A percentile compares a stretch with the other conserved stretches of the same genome.
phyloP scores from a whole-genome alignment of 2,113 vertebrate species.

The Lepus timidus region DNA sequence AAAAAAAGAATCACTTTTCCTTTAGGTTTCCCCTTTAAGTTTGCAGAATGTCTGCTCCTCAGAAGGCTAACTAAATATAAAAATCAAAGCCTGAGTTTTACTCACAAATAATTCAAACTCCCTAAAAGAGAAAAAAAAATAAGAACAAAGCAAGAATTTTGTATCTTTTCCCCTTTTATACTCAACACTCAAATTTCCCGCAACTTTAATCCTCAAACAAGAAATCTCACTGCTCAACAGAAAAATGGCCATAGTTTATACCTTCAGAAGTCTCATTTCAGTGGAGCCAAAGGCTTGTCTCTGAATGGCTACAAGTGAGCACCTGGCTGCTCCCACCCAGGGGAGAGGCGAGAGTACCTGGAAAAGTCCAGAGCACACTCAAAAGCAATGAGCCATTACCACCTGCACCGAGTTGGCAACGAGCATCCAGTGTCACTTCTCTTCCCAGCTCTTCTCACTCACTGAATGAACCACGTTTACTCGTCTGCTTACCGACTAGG shows the following conservation, averaged over 20 bases:
- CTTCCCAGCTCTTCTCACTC: not conserved
- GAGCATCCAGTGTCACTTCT: not conserved
- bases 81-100: conserved; percentile 80
- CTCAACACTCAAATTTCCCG: conserved; percentile 63
- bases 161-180: conserved; percentile 47
- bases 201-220: conserved; percentile 64
- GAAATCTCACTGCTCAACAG: conserved; percentile 48
- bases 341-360: not conserved
- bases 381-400: not conserved
- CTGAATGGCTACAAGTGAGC: not conserved
- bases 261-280: not conserved
- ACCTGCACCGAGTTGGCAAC: not conserved
- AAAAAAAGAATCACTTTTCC: conserved; percentile 70
- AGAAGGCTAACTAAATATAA: conserved; percentile 73
- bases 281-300: conserved; percentile 43
- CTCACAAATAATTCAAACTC: conserved; percentile 71
- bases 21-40: conserved; percentile 79
- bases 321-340: not conserved
- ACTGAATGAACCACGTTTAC: not conserved
- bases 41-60: conserved; percentile 67
- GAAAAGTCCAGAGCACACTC: not conserved
- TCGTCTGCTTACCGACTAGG: not conserved
- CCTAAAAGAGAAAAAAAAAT: not conserved
- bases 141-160: conserved; percentile 59
- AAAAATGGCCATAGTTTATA: conserved; percentile 22